A percentile compares a stretch with the other conserved stretches of the same genome.
phyloP scores from a whole-genome alignment of 2,888 invertebrate species.

The Caenorhabditis macrosperma region DNA sequence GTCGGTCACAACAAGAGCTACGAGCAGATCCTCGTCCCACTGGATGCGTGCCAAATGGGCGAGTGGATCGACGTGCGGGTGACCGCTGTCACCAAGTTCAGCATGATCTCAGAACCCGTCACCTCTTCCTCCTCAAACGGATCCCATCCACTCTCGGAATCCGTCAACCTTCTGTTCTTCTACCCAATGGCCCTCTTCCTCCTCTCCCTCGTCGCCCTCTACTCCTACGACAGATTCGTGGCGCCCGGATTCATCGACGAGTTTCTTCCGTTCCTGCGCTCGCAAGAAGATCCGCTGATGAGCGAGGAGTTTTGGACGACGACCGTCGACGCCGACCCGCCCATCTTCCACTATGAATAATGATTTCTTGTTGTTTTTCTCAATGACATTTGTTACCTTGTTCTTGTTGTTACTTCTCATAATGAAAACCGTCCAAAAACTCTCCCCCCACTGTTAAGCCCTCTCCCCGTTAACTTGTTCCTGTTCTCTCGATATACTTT shows the following conservation, averaged over 20 bases:
- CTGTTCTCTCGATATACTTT: too few relatives aligned
- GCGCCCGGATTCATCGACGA: constrained; percentile 28
- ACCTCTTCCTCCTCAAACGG: not conserved
- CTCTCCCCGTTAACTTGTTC: too few relatives aligned
- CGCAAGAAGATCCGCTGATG: not conserved
- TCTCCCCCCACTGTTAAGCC: too few relatives aligned
- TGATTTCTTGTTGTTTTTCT: constrained; percentile 19
- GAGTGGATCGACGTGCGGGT: constrained; percentile 71
- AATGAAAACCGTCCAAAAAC: too few relatives aligned
- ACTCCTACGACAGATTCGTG: constrained; percentile 9
- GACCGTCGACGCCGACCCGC: not conserved
- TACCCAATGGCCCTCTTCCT: constrained; percentile 25
- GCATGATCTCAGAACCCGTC: constrained; percentile 77
- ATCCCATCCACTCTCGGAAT: too few relatives aligned
- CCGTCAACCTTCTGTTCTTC: constrained; percentile 13
- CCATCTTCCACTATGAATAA: constrained; percentile 27
- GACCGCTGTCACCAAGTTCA: constrained; percentile 75
- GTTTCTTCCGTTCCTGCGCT: constrained; percentile 25
- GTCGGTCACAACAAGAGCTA: constrained; percentile 97
- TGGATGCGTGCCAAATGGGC: constrained; percentile 66
- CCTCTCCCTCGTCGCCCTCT: constrained; percentile 8
- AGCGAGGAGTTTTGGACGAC: not conserved
- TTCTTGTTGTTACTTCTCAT: constrained; percentile 18
- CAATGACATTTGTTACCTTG: constrained; percentile 8
- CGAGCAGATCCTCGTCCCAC: constrained; percentile 85